These are phyloP conservation scores for Phymatocera aterrima DNA, from an alignment of 2,888 invertebrate species.

Conservation along the genomic window DNA sequence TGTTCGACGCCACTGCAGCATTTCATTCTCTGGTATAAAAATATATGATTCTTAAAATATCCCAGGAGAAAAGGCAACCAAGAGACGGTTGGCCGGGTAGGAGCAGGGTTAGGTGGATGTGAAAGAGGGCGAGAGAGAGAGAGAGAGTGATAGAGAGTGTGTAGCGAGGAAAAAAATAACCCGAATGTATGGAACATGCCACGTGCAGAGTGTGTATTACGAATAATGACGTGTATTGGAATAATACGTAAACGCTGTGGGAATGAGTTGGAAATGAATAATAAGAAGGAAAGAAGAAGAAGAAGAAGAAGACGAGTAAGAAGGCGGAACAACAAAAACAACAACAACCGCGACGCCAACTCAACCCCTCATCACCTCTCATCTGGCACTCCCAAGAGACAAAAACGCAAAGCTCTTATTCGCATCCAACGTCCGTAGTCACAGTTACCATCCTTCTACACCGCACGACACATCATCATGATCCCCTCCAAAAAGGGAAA, in stretches of 20 bases:
- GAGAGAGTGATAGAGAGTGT: no score
- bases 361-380: slow-evolving; percentile 26
- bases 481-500: slow-evolving; percentile 29
- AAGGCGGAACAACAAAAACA: neutral
- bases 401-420: slow-evolving; percentile 32
- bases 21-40: slow-evolving; percentile 42
- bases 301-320: neutral
- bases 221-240: slow-evolving; percentile 31
- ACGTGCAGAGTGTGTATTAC: slow-evolving; percentile 12
- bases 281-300: neutral
- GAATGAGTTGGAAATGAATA: slow-evolving; percentile 33
- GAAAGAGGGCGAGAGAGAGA: neutral
- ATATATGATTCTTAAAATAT: slow-evolving; percentile 43
- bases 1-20: slow-evolving; percentile 33
- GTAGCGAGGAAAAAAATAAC: neutral
- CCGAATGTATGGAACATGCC: slow-evolving; percentile 10
- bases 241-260: slow-evolving; percentile 19
- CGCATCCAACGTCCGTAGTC: slow-evolving; percentile 29
- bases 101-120: neutral
- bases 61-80: slow-evolving; percentile 41
- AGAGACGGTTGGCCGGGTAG: slow-evolving; percentile 37
- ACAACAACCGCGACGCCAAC: slow-evolving; percentile 6
- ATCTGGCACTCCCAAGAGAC: slow-evolving; percentile 30
- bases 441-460: slow-evolving; percentile 20
- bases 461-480: slow-evolving; percentile 22